These are phyloP conservation scores for Gymnocheta viridis DNA, from an alignment of 2,888 invertebrate genomes.

Conservation along the genomic window DNA sequence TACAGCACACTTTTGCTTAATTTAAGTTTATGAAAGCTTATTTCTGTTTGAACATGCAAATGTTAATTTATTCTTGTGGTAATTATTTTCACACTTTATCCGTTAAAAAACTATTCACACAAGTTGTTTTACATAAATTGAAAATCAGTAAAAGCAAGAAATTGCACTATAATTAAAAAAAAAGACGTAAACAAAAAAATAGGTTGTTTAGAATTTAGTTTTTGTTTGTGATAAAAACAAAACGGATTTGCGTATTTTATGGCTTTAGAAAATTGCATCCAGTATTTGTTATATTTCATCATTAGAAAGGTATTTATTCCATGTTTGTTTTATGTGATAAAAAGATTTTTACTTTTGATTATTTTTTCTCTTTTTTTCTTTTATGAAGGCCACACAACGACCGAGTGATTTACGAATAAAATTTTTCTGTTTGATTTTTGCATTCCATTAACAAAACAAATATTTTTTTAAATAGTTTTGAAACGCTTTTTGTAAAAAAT, in stretches of 20 bases:
- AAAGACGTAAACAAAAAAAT: neutral
- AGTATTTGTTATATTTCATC: slow-evolving; percentile 32
- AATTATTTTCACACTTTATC: slow-evolving; percentile 27
- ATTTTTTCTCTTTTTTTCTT: neutral
- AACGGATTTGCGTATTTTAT: slow-evolving; percentile 30
- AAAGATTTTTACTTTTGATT: too few species aligned
- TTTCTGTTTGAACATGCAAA: neutral
- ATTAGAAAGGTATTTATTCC: slow-evolving; percentile 50
- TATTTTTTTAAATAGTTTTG: neutral
- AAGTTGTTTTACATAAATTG: slow-evolving; percentile 11
- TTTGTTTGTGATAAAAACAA: slow-evolving; percentile 15
- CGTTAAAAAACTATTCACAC: neutral
- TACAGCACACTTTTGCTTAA: too few species aligned
- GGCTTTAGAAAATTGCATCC: slow-evolving; percentile 25
- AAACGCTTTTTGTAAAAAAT: neutral
- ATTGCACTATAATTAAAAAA: neutral
- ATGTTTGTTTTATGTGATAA: slow-evolving; percentile 51
- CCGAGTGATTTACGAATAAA: slow-evolving; percentile 22
- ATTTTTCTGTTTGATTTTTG: neutral
- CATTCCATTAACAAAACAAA: neutral
- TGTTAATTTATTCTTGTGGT: neutral
- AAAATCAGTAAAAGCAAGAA: neutral
- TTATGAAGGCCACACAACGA: slow-evolving; percentile 18
- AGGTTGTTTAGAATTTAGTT: slow-evolving; percentile 15
- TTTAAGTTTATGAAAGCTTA: neutral